These are phyloP conservation scores for Ostrea edulis DNA, from an alignment of 1,140 invertebrate genomes.

Conservation along the genomic window DNA sequence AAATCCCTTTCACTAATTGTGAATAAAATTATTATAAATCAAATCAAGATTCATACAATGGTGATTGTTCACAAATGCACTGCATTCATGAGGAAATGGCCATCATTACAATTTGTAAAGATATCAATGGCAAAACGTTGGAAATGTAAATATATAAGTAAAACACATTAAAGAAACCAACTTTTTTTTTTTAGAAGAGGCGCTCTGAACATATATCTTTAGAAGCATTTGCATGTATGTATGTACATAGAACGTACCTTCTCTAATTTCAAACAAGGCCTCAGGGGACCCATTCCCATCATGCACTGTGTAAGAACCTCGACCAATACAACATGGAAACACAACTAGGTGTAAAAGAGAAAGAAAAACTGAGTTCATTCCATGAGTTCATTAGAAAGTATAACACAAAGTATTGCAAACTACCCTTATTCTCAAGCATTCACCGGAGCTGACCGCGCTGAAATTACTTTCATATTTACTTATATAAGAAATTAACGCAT, in stretches of 20 bases:
- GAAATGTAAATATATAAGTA: too few species aligned
- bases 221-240: not conserved
- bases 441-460: not conserved
- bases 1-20: too few species aligned
- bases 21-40: too few species aligned
- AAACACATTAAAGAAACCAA: too few species aligned
- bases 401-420: not conserved
- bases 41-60: too few species aligned
- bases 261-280: not conserved
- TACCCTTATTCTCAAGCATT: not conserved
- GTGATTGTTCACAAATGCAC: too few species aligned
- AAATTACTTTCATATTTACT: too few species aligned
- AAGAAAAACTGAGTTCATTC: too few species aligned
- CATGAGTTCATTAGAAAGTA: not conserved
- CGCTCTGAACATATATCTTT: not conserved
- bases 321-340: slow-evolving; percentile 4
- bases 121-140: too few species aligned
- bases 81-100: too few species aligned
- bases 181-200: not conserved
- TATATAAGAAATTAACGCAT: not conserved
- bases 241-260: not conserved
- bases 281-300: not conserved
- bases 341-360: not conserved
- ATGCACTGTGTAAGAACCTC: slow-evolving; percentile 19
- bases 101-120: too few species aligned